Base-by-base conservation (phyloP, 2,113 vertebrate genomes). In the Hepsetus odoe region DNA sequence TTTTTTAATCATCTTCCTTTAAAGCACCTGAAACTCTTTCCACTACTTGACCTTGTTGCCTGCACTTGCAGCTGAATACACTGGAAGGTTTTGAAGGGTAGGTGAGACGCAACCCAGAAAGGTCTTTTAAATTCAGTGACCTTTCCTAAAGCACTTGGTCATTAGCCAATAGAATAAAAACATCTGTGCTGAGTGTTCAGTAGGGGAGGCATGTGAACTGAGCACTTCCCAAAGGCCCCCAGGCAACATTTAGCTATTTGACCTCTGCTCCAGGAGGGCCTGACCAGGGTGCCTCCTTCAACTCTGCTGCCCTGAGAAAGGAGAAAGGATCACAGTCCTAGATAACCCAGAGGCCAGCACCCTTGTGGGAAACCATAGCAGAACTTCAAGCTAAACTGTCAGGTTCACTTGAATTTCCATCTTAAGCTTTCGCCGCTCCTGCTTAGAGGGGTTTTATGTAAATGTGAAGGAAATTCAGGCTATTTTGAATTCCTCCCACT, bases 81-180 rank as follows among this genome's bases (percentile, higher is more conserved):
- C 6, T 53, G 20, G 20, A 59, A 49, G 40, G 58, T 70, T 61
- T 78, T 32, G 46, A 65, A 51, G 8, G 18, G 46, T 75, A 44
- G 32, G 53, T 6, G 11, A 13, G 30, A 32, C 40, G 64, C 30
- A 55, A 33, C 66, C 16, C 28, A 35, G 69, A 24, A 33, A 30
- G 55, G 46, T 59, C 59, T 62, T 84, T 86, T 46, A 82, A 80
- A 83, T 81, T 26, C 74, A 51, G 24, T 82, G 83, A 85, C 77
- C 86, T 87, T 85, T 82, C 22, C 40, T 74, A 66, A 76, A 82
- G 53, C 70, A 81, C 44, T 16, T 74, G 69, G 68, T 77, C 79
- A 74, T 83, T 84, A 71, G 40, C 59, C 55, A 62, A 40, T 78
- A 72, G 80, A 65, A 59, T 22, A 77, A 72, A 42, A 55, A 62